Evolutionary conservation across 2,888 invertebrate genomes (phyloP).

Genomic region (Nebria salina): DNA sequence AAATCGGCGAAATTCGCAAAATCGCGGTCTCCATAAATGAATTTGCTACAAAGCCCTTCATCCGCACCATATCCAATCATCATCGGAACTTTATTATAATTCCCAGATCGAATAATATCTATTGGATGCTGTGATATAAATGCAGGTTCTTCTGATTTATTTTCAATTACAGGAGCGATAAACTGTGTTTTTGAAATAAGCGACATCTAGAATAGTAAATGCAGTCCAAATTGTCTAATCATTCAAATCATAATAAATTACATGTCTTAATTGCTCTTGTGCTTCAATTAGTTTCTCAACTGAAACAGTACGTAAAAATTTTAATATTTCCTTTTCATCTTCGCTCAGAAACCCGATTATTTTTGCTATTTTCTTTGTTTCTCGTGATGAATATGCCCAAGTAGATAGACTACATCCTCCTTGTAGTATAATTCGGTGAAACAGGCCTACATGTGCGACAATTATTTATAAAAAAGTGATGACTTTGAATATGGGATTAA

Average conservation of each 20-base stretch:
- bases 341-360: not conserved
- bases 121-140: conserved; percentile 53
- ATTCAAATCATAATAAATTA: not conserved
- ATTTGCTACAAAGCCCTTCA: conserved; percentile 53
- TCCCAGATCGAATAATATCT: conserved; percentile 50
- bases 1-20: conserved; percentile 47
- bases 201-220: not conserved
- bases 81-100: conserved; percentile 53
- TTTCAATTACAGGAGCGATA: conserved; percentile 50
- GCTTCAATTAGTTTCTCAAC: not conserved
- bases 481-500: not conserved
- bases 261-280: not conserved
- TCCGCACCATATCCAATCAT: conserved; percentile 53
- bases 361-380: conserved; percentile 6
- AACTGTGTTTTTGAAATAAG: not conserved
- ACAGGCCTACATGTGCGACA: not conserved
- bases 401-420: not conserved
- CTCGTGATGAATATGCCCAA: not conserved
- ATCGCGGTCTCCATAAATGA: conserved; percentile 47
- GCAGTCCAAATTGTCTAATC: not conserved
- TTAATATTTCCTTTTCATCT: not conserved
- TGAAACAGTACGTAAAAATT: not conserved
- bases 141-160: conserved; percentile 47
- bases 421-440: conserved; percentile 15
- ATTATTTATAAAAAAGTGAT: not conserved